Evolutionary conservation across 2,888 invertebrate genomes (phyloP), one percentile per base, ranked within the genome.

Genomic region (Pycnomerus fuliginosus): DNA sequence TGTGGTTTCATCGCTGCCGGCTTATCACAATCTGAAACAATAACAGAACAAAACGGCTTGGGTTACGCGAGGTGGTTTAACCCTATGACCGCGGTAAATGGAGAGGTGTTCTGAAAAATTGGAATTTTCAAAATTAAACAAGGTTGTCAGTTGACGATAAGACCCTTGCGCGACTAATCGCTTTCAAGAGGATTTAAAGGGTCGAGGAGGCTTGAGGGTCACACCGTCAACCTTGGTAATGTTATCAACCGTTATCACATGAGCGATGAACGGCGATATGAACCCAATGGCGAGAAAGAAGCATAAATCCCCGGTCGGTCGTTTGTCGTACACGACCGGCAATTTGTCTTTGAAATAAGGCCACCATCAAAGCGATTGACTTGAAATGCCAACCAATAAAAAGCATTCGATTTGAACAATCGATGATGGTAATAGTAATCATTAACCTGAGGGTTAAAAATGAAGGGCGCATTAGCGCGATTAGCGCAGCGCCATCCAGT

Each of bases 251-350:
- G 43, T 39, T 49, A 51, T 49, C 49, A 44, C 54, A 51, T 54
- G 56, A 56, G 35, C 48, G 49, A 54, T 52, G 55, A 50, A 40
- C 38, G 37, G 49, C 32, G 43, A 52, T 49, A 52, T 52, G 53
- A 51, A 52, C 40, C 45, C 47, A 45, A 52, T 52, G 50, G 50
- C 30, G 47, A 23, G 48, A 44, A 36, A 45, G 40, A 44, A 31
- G 52, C 37, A 56, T 56, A 56, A 54, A 56, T 56, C 53, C 50
- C 47, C 28, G 45, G 34, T 24, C 34, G 30, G 45, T 49, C 49
- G 48, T 50, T 50, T 50, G 44, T 50, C 41, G 47, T 42, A 50
- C 44, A 48, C 37, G 45, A 31, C 50, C 23, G 47, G 42, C 52
- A 53, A 55, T 55, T 55, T 55, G 51, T 51, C 52, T 39, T 23